Conservation (phyloP, 2,113 vertebrate genomes). For the Seriola dumerili region DNA sequence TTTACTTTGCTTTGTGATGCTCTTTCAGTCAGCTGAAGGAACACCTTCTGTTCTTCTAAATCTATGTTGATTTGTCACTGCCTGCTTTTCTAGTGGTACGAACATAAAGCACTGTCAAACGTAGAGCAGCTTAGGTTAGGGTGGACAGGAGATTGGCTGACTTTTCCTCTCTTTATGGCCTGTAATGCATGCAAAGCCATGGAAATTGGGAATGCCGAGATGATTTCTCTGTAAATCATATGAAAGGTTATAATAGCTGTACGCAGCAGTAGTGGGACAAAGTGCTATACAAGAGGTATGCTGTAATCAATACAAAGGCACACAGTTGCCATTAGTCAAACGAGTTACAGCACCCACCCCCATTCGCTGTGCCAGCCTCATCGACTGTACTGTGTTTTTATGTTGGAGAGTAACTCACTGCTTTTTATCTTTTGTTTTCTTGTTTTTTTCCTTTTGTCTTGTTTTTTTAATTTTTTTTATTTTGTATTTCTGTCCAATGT, state of each 20-base stretch:
- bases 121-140: slow-evolving; percentile 21
- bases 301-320: slow-evolving; percentile 66
- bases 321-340: slow-evolving; percentile 69
- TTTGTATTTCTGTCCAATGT: slow-evolving; percentile 72
- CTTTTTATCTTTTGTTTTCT: slow-evolving; percentile 72
- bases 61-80: slow-evolving; percentile 20
- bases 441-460: slow-evolving; percentile 59
- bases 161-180: slow-evolving; percentile 16
- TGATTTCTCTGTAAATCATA: slow-evolving; percentile 66
- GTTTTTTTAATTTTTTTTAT: slow-evolving; percentile 23
- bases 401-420: slow-evolving; percentile 80
- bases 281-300: slow-evolving; percentile 60
- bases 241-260: slow-evolving; percentile 52
- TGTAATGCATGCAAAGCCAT: slow-evolving; percentile 64
- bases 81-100: slow-evolving; percentile 23
- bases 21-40: slow-evolving; percentile 23
- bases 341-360: slow-evolving; percentile 66
- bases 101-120: slow-evolving; percentile 12
- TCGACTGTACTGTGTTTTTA: slow-evolving; percentile 77
- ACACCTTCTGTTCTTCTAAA: slow-evolving; percentile 22
- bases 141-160: slow-evolving; percentile 21
- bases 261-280: slow-evolving; percentile 57
- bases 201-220: slow-evolving; percentile 58
- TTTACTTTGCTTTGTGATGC: slow-evolving; percentile 54
- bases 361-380: slow-evolving; percentile 75